Evolutionary conservation across 2,888 invertebrate genomes (phyloP), one percentile per base, ranked within the genome.

Genomic region (Trissolcus brochymenae): DNA sequence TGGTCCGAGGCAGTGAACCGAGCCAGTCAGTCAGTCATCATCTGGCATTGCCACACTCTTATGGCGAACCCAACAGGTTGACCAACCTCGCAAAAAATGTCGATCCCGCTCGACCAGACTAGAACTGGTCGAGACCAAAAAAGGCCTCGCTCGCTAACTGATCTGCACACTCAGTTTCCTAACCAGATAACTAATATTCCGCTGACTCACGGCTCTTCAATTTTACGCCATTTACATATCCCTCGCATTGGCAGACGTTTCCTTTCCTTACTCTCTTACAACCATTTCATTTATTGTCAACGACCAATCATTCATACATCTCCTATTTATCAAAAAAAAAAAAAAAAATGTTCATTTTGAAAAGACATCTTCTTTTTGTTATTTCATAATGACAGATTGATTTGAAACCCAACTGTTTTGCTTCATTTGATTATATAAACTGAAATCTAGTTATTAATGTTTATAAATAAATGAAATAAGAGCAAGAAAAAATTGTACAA

Each of bases 31-130:
- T 73, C 76, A 80, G 68, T 56, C 70, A 40, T 49, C 57, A 51
- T 71, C 17, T 60, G 68, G 57, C 66, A 51, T 57, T 51, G 56
- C 46, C 49, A 54, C 64, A 65, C 53, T 71, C 53, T 70, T 78
- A 72, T 59, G 61, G 60, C 19, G 21, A 62, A 57, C 70, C 67
- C 57, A 61, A 72, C 76, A 66, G 65, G 70, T 74, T 57, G 67
- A 60, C 68, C 81, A 82, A 82, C 79, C 81, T 81, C 73, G 81
- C 80, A 82, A 82, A 82, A 35, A 84, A 82, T 84, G 61, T 81
- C 82, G 81, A 80, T 84, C 82, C 77, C 64, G 65, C 73, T 70
- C 67, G 51, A 70, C 61, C 62, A 43, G 70, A 59, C 59, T 29
- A 57, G 50, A 67, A 61, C 53, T 16, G 43, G 50, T 49, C 54